Base-by-base conservation (phyloP, 2,888 invertebrate species). In the Zaprionus obscuricornis region DNA sequence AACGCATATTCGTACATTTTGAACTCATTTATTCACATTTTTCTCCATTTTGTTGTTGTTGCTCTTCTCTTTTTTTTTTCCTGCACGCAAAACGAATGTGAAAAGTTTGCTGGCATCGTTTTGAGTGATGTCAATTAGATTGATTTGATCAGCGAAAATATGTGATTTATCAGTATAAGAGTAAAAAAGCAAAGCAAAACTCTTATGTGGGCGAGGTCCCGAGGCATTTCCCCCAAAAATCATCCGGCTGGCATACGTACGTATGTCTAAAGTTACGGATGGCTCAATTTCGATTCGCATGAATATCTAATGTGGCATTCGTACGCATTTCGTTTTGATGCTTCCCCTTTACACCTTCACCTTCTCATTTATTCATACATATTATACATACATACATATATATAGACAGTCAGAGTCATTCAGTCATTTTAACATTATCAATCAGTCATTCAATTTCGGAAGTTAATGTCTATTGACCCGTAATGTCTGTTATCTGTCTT, bases 71-170 rank as follows among this genome's bases (percentile, higher is more conserved):
- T 20, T 20, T 18, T n/a, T 18, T 39, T 17, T 31, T 49, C 27
- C 13, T 57, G 66, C 74, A 51, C n/a, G n/a, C n/a, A 74, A 63
- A 77, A 76, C 70, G 73, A 83, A 85, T 76, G 81, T 71, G 85
- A 68, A 77, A 83, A 74, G 74, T 86, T 87, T 87, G 83, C 74
- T 76, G 86, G 79, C 87, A 88, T 88, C 88, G 89, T 88, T 88
- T 89, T 89, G 89, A 89, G 88, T 88, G 88, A 89, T 89, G 89
- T 89, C 89, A 89, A 89, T 89, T 89, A 89, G 89, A 89, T 88
- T 89, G 89, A 89, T 89, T 89, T 89, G 89, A 89, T 89, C 88
- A 88, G 87, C 82, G 85, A 87, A 88, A 88, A 88, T 88, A 81
- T 88, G 88, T 88, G 88, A 88, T 88, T 88, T 88, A 88, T 88